Percentiles rank a stretch among this genome's conserved stretches.
These are phyloP conservation scores for Hydrozoanthus gracilis DNA, from an alignment of 92 coral and sea anemone genomes.

Conservation along the genomic window DNA sequence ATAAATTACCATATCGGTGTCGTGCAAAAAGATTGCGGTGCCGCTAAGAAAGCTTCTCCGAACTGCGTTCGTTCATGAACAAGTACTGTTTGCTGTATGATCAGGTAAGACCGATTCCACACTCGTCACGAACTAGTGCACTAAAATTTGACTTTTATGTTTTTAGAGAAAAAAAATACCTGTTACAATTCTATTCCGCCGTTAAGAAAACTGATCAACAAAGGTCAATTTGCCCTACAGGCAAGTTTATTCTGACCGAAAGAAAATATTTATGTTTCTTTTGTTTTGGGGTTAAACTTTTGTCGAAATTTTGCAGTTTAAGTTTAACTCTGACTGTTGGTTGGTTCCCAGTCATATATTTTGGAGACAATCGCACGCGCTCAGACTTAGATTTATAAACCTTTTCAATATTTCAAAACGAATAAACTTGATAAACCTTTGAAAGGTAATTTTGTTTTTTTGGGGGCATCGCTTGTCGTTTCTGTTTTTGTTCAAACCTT, in stretches of 20 bases:
- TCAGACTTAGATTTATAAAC: not conserved
- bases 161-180: not conserved
- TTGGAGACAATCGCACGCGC: not conserved
- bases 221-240: conserved; percentile 34
- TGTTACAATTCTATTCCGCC: conserved; percentile 12
- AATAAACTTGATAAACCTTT: not conserved
- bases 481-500: not conserved
- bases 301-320: not conserved
- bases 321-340: not conserved
- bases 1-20: conserved; percentile 36
- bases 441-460: conserved; percentile 9
- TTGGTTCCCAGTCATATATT: not conserved
- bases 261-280: conserved; percentile 25
- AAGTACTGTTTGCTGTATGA: not conserved
- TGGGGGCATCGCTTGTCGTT: not conserved
- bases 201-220: conserved; percentile 11
- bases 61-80: not conserved
- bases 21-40: conserved; percentile 30
- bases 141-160: not conserved
- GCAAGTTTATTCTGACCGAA: conserved; percentile 3
- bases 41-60: conserved; percentile 21
- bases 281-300: conserved; percentile 3
- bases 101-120: not conserved
- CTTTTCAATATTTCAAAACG: conserved; percentile 23
- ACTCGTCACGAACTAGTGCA: not conserved